These are phyloP conservation scores for Clarias laeviceps DNA, from an alignment of 2,797 vertebrate genomes.

Conservation along the genomic window DNA sequence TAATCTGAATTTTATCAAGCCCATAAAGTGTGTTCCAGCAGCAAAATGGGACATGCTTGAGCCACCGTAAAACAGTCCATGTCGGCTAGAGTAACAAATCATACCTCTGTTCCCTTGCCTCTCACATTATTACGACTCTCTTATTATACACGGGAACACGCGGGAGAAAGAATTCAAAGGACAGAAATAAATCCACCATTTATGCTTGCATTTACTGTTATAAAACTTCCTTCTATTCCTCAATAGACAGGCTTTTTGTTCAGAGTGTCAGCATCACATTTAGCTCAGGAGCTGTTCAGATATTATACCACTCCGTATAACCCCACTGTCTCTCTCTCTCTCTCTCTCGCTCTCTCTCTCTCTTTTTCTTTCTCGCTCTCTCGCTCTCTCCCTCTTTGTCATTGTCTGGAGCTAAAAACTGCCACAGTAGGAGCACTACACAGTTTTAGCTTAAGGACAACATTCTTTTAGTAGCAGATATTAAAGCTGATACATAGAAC, in stretches of 20 bases:
- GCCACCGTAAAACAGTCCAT: slow-evolving; percentile 60
- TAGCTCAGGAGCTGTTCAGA: slow-evolving; percentile 15
- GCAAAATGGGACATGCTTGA: slow-evolving; percentile 67
- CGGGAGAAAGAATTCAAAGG: slow-evolving; percentile 36
- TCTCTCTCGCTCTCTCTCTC: not conserved
- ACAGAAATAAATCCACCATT: slow-evolving; percentile 45
- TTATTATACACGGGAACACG: slow-evolving; percentile 38
- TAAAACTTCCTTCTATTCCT: slow-evolving; percentile 38
- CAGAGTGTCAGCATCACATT: slow-evolving; percentile 8
- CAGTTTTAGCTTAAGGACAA: slow-evolving; percentile 33
- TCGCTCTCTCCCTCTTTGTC: slow-evolving; percentile 2
- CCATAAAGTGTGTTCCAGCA: slow-evolving; percentile 68
- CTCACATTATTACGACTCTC: slow-evolving; percentile 40
- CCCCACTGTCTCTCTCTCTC: not conserved
- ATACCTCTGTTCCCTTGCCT: slow-evolving; percentile 35
- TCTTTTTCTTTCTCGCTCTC: not conserved
- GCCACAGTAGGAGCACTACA: slow-evolving; percentile 6
- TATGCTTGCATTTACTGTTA: slow-evolving; percentile 26
- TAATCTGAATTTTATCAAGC: slow-evolving; percentile 70
- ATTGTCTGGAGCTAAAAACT: slow-evolving; percentile 30
- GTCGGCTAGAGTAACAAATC: slow-evolving; percentile 45
- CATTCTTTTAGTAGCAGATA: slow-evolving; percentile 6
- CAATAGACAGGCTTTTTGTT: slow-evolving; percentile 12
- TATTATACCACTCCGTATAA: slow-evolving; percentile 5
- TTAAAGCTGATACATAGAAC: slow-evolving; percentile 22